Evolutionary conservation across 30 jellyfish, hydroid and myxozoan species (phyloP).

Genomic region (Morbakka virulenta): DNA sequence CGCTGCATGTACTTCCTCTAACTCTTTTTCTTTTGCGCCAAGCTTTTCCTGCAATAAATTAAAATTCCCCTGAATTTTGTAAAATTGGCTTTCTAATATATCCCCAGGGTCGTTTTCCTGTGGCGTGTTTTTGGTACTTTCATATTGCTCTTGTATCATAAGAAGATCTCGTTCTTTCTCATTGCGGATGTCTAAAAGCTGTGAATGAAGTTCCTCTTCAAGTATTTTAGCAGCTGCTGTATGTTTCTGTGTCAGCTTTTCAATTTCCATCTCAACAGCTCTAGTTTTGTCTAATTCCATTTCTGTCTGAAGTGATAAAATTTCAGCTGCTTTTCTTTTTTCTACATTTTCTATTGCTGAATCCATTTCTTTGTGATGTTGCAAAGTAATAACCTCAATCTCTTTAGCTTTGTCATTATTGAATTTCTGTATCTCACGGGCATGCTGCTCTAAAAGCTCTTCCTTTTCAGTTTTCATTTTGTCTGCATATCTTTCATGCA

Average conservation of each 20-base stretch:
- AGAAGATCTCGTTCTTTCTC: constrained; percentile 54
- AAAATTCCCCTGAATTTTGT: not conserved
- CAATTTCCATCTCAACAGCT: constrained; percentile 50
- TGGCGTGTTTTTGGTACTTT: no score
- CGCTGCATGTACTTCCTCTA: constrained; percentile 2
- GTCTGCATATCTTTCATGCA: constrained; percentile 21
- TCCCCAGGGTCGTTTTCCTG: no score
- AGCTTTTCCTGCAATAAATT: not conserved
- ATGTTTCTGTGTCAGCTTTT: constrained; percentile 56
- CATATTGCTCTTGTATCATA: constrained; percentile 41
- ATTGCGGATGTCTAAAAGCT: constrained; percentile 41
- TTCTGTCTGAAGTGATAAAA: constrained; percentile 22
- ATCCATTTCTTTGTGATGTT: constrained; percentile 37
- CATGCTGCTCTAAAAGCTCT: not conserved
- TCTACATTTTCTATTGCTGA: constrained; percentile 24
- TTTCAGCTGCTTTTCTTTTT: constrained; percentile 19
- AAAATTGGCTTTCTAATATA: not conserved
- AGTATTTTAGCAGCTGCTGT: constrained; percentile 30
- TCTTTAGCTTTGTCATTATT: constrained; percentile 45
- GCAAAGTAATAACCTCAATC: constrained; percentile 22
- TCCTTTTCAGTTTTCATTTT: constrained; percentile 20
- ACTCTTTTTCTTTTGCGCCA: not conserved
- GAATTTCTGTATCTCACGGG: constrained; percentile 34
- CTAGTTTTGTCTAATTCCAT: constrained; percentile 59
- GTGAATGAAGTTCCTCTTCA: constrained; percentile 36